These are phyloP conservation scores for Actinia tenebrosa DNA, from an alignment of 64 coral and sea anemone species.

Conservation along the genomic window DNA sequence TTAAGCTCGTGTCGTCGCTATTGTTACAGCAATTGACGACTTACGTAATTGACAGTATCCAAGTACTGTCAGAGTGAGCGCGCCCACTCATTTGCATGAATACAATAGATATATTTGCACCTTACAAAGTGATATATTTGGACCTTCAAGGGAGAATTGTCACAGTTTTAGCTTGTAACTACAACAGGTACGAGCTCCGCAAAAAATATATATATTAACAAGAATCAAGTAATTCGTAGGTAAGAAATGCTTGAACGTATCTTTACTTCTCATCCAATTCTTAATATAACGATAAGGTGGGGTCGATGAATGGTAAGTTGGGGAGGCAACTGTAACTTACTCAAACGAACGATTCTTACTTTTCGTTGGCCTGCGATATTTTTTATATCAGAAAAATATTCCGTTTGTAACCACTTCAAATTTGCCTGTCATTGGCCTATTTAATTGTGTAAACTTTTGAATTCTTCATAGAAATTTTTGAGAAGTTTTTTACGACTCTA, in stretches of 20 bases:
- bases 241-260: not conserved
- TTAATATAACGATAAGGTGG: not conserved
- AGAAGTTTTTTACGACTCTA: no score
- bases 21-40: conserved; percentile 42
- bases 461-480: no score
- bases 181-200: not conserved
- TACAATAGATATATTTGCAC: not conserved
- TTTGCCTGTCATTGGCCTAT: no score
- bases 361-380: not conserved
- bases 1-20: conserved; percentile 37
- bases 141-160: not conserved
- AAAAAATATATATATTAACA: not conserved
- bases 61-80: not conserved
- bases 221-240: not conserved
- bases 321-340: not conserved
- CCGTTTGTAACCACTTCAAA: not conserved
- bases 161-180: not conserved
- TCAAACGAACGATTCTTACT: not conserved
- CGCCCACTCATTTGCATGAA: not conserved
- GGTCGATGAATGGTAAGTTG: not conserved
- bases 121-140: not conserved
- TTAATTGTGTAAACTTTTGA: no score
- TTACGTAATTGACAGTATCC: conserved; percentile 43
- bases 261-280: not conserved
- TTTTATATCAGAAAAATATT: not conserved